Base-by-base conservation (phyloP, 2,888 invertebrate species). In the Poecilobothrus nobilitatus region DNA sequence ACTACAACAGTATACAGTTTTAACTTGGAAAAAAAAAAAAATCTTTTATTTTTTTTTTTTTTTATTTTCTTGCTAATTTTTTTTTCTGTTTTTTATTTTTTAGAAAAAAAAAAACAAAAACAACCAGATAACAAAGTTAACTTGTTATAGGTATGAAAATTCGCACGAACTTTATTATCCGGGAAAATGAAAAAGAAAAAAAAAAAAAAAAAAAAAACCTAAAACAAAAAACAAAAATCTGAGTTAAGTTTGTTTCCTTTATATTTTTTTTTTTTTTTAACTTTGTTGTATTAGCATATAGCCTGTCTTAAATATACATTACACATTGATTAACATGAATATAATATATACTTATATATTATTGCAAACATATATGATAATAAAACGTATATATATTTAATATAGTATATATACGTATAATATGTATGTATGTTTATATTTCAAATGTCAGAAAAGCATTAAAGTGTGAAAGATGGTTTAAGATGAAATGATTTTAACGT, bases 111-210 rank as follows among this genome's bases (percentile, higher is more conserved):
- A 53, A 18, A 53, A n/a, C 18, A 53, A 53, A 53, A 53, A 53
- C 53, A 53, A 53, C 27, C 27, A 27, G 15, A 53, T 18, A 53
- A 53, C 15, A 53, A 53, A 53, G 15, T 53, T n/a, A 53, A 53
- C 15, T 18, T 53, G 15, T 18, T 53, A 12, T n/a, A 53, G 18
- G 12, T 53, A 53, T 53, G 15, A 53, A 53, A 53, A 53, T 18
- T 53, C 15, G 53, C 53, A 53, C n/a, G 18, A 53, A 53, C 53
- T 53, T 53, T 53, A 53, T 53, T 53, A 53, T 53, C 53, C 53
- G 15, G 53, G 53, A 53, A 53, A 53, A 53, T 12, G 2, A 53
- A 53, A 27, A 4, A 2, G 5, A 2, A 27, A 5, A 27, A 27
- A 27, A 27, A 27, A 53, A 53, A 37, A 37, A 37, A 37, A 10